Evolutionary conservation across 1,140 invertebrate genomes (phyloP).

Genomic region (Pseudomyrmex cubaensis): DNA sequence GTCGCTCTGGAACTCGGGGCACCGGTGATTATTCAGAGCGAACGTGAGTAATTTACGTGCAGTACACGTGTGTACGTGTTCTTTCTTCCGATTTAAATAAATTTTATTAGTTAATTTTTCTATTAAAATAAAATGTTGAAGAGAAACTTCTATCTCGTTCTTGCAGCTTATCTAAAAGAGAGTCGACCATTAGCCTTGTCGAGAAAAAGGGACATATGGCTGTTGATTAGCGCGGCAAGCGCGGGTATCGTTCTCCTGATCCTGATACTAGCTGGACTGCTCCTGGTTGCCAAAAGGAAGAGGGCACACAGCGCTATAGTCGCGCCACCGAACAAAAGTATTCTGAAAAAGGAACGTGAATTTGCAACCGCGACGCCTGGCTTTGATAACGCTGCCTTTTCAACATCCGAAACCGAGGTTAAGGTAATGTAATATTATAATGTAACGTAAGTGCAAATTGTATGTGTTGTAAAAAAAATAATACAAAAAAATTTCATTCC

Average conservation of each 20-base stretch:
- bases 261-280: conserved; percentile 87
- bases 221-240: conserved; percentile 87
- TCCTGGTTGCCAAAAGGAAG: conserved; percentile 87
- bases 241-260: conserved; percentile 88
- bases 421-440: conserved; percentile 68
- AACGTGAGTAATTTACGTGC: conserved; percentile 87
- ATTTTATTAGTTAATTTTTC: background rate
- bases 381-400: conserved; percentile 79
- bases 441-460: no score
- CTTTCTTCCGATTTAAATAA: background rate
- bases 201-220: conserved; percentile 87
- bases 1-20: conserved; percentile 90
- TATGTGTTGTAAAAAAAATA: background rate
- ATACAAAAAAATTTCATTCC: background rate
- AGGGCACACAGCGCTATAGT: conserved; percentile 78
- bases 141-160: background rate
- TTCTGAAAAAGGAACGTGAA: conserved; percentile 79
- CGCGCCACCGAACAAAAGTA: conserved; percentile 75
- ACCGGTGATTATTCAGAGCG: conserved; percentile 92
- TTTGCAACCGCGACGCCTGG: conserved; percentile 70
- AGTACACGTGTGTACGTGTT: no score
- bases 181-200: conserved; percentile 88
- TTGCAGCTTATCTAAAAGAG: conserved; percentile 89
- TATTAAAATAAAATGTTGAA: background rate
- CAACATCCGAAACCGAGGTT: conserved; percentile 80